Base-by-base conservation (phyloP, 2,113 vertebrate species). In the Propithecus coquereli region DNA sequence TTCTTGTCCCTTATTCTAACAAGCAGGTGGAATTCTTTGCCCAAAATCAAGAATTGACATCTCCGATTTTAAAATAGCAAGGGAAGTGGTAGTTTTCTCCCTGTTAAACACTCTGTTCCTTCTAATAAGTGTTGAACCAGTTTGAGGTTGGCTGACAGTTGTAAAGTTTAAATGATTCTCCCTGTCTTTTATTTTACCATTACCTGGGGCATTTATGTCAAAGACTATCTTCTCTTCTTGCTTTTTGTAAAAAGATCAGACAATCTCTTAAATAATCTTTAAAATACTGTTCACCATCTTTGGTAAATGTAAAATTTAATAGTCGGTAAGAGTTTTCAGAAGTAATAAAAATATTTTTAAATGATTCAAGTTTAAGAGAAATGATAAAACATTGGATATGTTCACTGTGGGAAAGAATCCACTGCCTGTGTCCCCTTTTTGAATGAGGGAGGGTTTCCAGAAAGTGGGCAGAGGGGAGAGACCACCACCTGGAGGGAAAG, bases 301-400 rank as follows among this genome's bases (percentile, higher is more conserved):
- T 95, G 83, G 86, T 84, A 90, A 96, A 96, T 96, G 94, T 96
- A 94, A 70, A 88, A 68, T 73, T 80, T 87, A 91, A 89, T 87
- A 91, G 94, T 92, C 91, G 91, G 87, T 96, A 92, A 87, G 71
- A 79, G 70, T 96, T 92, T 98, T 89, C 74, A 90, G 95, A 97
- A 90, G 76, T 76, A 92, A 94, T 94, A 65, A 66, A 66, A 97
- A 94, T 81, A 88, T 77, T 83, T 92, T 97, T 95, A 95, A 96
- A 96, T 98, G 94, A 88, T 95, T 97, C 95, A 94, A 92, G 17
- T 91, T 92, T 43, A 94, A 95, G 88, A 97, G 83, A 92, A 94
- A 90, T 91, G 83, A 88, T 95, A 96, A 97, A 87, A 80, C 96
- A 87, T 52, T 16, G 11, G 14, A 47, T 90, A 54, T 86, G 61